phyloP scores from a whole-genome alignment of 1,140 invertebrate genomes.

The Lerema accius region DNA sequence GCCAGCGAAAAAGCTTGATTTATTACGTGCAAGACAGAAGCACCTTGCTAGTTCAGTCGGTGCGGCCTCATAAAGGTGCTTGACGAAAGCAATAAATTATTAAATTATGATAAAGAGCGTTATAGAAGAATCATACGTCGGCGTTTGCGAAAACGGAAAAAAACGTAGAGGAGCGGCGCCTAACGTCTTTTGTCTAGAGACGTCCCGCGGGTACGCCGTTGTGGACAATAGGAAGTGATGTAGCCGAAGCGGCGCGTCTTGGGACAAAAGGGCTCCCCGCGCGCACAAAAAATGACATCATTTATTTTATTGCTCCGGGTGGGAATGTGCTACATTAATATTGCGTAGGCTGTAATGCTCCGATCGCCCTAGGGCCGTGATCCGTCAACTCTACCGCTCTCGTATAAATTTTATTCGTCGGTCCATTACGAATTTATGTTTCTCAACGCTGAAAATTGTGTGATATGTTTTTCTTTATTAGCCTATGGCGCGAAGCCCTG shows the following conservation, averaged over 20 bases:
- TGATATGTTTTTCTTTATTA: slow-evolving; percentile 32
- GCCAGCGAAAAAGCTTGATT: slow-evolving; percentile 51
- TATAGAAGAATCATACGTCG: slow-evolving; percentile 51
- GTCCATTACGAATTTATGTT: slow-evolving; percentile 37
- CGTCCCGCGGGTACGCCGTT: slow-evolving; percentile 60
- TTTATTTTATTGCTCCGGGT: slow-evolving; percentile 81
- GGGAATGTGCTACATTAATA: slow-evolving; percentile 80
- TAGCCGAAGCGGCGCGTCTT: slow-evolving; percentile 55
- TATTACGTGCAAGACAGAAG: slow-evolving; percentile 68
- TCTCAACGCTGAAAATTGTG: slow-evolving; percentile 37
- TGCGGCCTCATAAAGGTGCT: slow-evolving; percentile 61
- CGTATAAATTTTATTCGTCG: slow-evolving; percentile 58
- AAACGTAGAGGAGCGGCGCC: slow-evolving; percentile 69
- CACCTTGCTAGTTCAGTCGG: slow-evolving; percentile 69
- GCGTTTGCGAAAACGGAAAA: slow-evolving; percentile 54
- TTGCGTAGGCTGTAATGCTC: slow-evolving; percentile 73
- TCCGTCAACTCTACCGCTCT: slow-evolving; percentile 63
- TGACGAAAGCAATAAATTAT: slow-evolving; percentile 79
- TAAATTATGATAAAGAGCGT: slow-evolving; percentile 78
- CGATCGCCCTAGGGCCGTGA: slow-evolving; percentile 70
- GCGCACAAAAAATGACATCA: slow-evolving; percentile 81
- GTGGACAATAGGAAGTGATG: slow-evolving; percentile 55
- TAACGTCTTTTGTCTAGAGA: slow-evolving; percentile 73
- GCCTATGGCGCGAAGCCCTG: neutral
- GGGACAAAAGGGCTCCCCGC: slow-evolving; percentile 72